Base-by-base conservation (phyloP, 2,797 vertebrate species). In the Eurystomus glaucurus region DNA sequence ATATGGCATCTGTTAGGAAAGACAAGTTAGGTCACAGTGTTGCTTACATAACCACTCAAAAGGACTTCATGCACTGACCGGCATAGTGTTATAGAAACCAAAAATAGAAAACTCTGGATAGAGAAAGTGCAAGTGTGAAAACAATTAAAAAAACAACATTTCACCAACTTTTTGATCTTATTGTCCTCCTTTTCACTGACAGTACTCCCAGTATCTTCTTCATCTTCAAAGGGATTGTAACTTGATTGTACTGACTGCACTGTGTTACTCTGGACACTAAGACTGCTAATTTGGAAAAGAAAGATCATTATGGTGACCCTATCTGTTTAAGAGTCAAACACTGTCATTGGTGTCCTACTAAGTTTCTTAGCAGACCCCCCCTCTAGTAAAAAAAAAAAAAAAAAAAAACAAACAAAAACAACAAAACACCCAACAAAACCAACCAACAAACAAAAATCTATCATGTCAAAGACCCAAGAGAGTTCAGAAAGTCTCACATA, bases 151-250 rank as follows among this genome's bases (percentile, higher is more conserved):
- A 97, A 98, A 97, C 65, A 87, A 95, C 97, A 96, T 97, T 99
- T 99, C 99, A 99, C 99, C 99, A 99, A 99, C 99, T 98, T 99
- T 99, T 99, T 99, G 97, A 97, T 96, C 98, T 98, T 98, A 98
- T 98, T 98, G 98, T 99, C 99, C 97, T 99, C 99, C 99, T 99
- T 99, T 95, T 99, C 99, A 98, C 97, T 98, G 99, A 98, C 97
- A 97, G 98, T 98, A 97, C 98, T 99, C 97, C 98, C 99, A 95
- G 99, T 98, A 98, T 99, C 98, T 17, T 99, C 99, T 79, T 99
- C 99, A 2, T 99, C 99, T 90, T 99, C 99, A 96, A 99, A 99
- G 51, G 99, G 99, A 98, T 99, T 99, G 92, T 98, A 98, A 98
- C 99, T 98, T 97, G 98, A 98, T 93, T 98, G 98, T 96, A 98